Percentiles rank a stretch among this genome's conserved stretches.
Evolutionary conservation across 2,113 vertebrate species (phyloP).

Genomic region (Carlito syrichta): DNA sequence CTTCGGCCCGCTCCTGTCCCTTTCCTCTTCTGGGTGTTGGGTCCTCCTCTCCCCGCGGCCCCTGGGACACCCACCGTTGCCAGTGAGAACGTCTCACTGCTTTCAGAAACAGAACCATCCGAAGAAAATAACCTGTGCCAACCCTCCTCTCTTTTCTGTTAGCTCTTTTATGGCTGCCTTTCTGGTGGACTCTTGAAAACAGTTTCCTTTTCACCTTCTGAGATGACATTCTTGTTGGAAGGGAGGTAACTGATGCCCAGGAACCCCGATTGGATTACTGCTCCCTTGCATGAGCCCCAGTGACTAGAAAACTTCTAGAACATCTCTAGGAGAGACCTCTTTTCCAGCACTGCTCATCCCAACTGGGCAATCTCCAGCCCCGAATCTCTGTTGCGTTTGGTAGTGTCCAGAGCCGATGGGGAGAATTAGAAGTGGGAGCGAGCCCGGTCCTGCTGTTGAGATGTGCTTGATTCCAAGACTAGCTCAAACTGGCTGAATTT

Average conservation of each 20-base stretch:
- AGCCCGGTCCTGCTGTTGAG: not conserved
- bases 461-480: not conserved
- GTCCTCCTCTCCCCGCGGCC: not conserved
- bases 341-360: not conserved
- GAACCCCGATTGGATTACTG: not conserved
- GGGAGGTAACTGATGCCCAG: not conserved
- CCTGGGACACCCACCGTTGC: not conserved
- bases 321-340: not conserved
- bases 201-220: slow-evolving; percentile 6
- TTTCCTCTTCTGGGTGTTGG: not conserved
- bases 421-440: not conserved
- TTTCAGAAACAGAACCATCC: slow-evolving; percentile 5
- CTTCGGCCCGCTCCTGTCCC: not conserved
- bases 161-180: not conserved
- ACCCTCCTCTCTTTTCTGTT: not conserved
- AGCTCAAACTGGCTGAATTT: too few relatives aligned
- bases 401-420: not conserved
- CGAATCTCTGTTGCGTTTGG: not conserved
- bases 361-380: not conserved
- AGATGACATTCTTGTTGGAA: not conserved
- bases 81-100: not conserved
- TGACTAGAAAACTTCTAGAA: not conserved
- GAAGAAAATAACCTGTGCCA: not conserved
- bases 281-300: not conserved
- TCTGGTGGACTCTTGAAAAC: slow-evolving; percentile 6